Percentiles rank a stretch among this genome's conserved stretches.
phyloP scores from a whole-genome alignment of 2,113 vertebrate genomes.

The Rhea americana region DNA sequence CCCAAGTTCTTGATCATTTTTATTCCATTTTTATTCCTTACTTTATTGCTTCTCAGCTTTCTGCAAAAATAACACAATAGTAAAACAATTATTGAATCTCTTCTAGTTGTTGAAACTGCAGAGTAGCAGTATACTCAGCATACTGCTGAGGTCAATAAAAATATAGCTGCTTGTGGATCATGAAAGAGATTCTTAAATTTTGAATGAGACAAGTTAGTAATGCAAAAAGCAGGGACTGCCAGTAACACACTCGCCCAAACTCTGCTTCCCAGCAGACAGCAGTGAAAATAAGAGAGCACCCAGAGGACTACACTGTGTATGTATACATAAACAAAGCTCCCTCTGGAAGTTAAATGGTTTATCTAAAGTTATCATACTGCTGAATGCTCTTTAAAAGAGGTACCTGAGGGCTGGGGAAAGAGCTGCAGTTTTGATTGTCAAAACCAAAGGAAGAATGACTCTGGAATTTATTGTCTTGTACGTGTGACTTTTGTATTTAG shows the following conservation, averaged over 20 bases:
- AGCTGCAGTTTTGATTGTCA: neutral
- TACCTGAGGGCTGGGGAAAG: neutral
- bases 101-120: neutral
- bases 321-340: neutral
- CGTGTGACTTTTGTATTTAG: neutral
- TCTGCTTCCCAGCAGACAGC: neutral
- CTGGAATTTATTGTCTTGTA: conserved; percentile 21
- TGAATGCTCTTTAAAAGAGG: conserved; percentile 12
- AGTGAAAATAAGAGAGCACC: neutral
- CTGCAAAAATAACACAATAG: neutral
- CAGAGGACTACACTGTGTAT: neutral
- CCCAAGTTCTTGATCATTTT: neutral
- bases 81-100: neutral
- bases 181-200: conserved; percentile 8
- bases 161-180: neutral
- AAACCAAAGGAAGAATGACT: neutral
- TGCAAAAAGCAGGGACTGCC: neutral
- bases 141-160: neutral
- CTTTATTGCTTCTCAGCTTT: neutral
- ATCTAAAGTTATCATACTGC: conserved; percentile 10
- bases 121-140: rapidly evolving
- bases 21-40: neutral
- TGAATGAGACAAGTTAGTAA: neutral
- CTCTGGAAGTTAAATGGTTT: conserved; percentile 48
- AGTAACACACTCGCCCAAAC: neutral